phyloP scores from a whole-genome alignment of 1,140 invertebrate genomes.

The Danaus melanippus region DNA sequence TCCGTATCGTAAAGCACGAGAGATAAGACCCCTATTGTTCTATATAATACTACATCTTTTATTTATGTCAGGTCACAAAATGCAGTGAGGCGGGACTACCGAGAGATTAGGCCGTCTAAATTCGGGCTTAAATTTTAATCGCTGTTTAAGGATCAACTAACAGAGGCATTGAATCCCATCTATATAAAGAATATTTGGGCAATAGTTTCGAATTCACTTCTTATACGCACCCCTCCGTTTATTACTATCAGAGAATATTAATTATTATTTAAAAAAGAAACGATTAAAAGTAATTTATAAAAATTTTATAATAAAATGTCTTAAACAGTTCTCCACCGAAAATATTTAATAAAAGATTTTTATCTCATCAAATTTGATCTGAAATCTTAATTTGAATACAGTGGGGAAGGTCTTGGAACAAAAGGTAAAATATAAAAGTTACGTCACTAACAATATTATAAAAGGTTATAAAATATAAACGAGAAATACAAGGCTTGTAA shows the following conservation, averaged over 20 bases:
- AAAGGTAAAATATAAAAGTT: too few relatives aligned
- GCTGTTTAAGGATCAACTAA: slow-evolving; percentile 53
- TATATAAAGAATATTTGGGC: slow-evolving; percentile 47
- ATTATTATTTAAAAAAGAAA: background rate
- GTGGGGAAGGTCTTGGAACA: too few relatives aligned
- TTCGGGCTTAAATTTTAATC: slow-evolving; percentile 68
- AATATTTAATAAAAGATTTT: too few relatives aligned
- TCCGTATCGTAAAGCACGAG: slow-evolving; percentile 31
- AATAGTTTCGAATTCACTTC: slow-evolving; percentile 44
- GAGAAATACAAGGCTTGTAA: slow-evolving; percentile 3
- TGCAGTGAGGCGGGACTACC: slow-evolving; percentile 54
- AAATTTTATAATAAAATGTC: slow-evolving; percentile 10
- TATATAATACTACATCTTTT: slow-evolving; percentile 49
- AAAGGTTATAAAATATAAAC: too few relatives aligned
- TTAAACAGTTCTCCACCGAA: background rate
- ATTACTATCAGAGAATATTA: slow-evolving; percentile 11
- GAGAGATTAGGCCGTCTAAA: slow-evolving; percentile 65
- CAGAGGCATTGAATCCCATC: slow-evolving; percentile 42
- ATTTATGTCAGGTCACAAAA: slow-evolving; percentile 56
- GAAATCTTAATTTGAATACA: too few relatives aligned
- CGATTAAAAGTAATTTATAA: background rate
- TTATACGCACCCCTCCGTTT: slow-evolving; percentile 33
- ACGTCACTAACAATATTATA: too few relatives aligned
- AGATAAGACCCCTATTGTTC: slow-evolving; percentile 35
- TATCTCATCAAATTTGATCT: too few relatives aligned